Percentiles rank a stretch among this genome's conserved stretches.
Evolutionary conservation across 2,888 invertebrate species (phyloP).

Genomic region (Pachymerium ferrugineum): DNA sequence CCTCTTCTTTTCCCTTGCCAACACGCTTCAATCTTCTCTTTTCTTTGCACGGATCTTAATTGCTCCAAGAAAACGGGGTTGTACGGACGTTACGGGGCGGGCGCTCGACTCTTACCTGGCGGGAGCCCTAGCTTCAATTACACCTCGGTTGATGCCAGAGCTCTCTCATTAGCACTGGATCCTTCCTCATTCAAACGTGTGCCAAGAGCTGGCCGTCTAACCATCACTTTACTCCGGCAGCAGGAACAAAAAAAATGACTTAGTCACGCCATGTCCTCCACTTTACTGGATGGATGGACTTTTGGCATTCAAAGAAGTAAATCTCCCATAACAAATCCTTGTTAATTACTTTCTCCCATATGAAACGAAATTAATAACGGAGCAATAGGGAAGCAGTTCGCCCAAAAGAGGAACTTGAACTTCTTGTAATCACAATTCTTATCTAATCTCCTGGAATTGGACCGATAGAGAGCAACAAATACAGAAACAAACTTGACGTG

Average conservation of each 20-base stretch:
- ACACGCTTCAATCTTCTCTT: slow-evolving; percentile 25
- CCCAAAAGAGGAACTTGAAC: neutral
- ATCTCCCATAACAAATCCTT: slow-evolving; percentile 5
- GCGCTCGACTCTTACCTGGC: slow-evolving; percentile 1
- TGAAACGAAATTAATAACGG: neutral
- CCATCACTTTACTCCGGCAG: slow-evolving; percentile 1
- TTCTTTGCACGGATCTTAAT: slow-evolving; percentile 20
- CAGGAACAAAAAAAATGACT: neutral
- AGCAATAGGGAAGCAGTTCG: neutral
- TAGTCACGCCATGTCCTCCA: slow-evolving; percentile 7
- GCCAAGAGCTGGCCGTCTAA: slow-evolving; percentile 7
- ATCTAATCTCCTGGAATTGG: neutral
- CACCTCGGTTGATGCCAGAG: slow-evolving; percentile 18
- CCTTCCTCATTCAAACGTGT: slow-evolving; percentile 16
- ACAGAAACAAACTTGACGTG: neutral
- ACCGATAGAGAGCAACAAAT: neutral
- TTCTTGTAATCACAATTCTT: neutral
- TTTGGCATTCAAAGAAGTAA: slow-evolving; percentile 11
- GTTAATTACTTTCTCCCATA: neutral
- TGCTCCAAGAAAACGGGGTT: slow-evolving; percentile 14
- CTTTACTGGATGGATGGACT: slow-evolving; percentile 18
- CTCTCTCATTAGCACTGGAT: slow-evolving; percentile 18
- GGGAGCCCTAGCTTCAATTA: slow-evolving; percentile 15
- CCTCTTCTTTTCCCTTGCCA: neutral
- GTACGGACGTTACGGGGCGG: slow-evolving; percentile 8